Conservation (phyloP, 1,140 invertebrate genomes). For the Procambarus virginalis region DNA sequence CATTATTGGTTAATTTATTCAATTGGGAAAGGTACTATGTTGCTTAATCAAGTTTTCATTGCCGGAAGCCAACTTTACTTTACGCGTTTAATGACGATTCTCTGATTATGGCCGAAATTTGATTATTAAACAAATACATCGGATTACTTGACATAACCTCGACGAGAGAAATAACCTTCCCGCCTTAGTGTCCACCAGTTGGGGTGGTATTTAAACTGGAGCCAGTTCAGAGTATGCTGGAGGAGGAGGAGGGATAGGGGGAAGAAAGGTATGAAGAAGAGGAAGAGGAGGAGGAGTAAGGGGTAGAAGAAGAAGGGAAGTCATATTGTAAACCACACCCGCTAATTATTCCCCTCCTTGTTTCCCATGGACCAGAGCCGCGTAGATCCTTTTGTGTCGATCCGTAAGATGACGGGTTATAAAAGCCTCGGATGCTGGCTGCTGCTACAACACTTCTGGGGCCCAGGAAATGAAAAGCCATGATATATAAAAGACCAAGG, state of each 20-base stretch:
- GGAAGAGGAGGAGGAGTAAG: neutral
- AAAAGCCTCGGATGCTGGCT: neutral
- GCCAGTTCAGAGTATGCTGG: neutral
- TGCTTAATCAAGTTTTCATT: constrained; percentile 42
- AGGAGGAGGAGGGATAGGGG: neutral
- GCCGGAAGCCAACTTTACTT: constrained; percentile 37
- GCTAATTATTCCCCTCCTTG: constrained; percentile 30
- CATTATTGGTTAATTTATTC: constrained; percentile 59
- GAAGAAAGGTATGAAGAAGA: neutral
- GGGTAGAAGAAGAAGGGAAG: constrained; percentile 11
- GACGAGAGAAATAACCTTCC: neutral
- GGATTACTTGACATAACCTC: constrained; percentile 18
- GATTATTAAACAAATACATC: constrained; percentile 26
- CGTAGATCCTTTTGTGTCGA: neutral
- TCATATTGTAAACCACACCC: constrained; percentile 26
- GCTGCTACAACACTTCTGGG: neutral
- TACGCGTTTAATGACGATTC: constrained; percentile 45
- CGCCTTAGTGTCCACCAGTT: neutral
- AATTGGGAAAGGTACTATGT: constrained; percentile 47
- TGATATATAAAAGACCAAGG: neutral
- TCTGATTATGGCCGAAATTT: constrained; percentile 47
- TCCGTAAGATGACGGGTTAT: neutral
- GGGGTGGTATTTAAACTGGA: neutral
- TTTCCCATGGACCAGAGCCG: neutral
- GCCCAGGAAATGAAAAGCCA: neutral